These are phyloP conservation scores for Rhadinocentrus ornatus DNA, from an alignment of 2,797 vertebrate genomes.

Conservation along the genomic window DNA sequence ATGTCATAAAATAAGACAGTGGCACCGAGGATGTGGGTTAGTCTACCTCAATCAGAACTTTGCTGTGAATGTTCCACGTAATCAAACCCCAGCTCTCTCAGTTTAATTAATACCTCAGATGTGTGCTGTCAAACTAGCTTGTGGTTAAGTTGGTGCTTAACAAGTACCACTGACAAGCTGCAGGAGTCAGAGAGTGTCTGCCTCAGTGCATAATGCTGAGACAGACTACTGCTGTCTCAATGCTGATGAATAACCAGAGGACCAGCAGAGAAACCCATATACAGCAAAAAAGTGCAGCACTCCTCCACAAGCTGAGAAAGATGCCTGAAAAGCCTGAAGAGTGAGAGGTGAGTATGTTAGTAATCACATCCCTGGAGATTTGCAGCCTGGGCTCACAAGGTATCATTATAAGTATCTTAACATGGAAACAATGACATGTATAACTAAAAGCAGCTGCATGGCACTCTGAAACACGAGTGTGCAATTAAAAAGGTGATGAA, in stretches of 20 bases:
- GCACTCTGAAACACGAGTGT: background rate
- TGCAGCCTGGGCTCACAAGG: conserved; percentile 18
- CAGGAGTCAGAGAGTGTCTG: conserved; percentile 39
- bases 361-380: conserved; percentile 40
- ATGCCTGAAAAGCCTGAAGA: conserved; percentile 15
- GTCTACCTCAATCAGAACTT: background rate
- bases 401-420: conserved; percentile 18
- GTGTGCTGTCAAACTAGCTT: conserved; percentile 19
- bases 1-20: background rate
- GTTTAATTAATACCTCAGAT: conserved; percentile 26
- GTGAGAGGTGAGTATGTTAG: conserved; percentile 12
- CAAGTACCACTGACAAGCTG: conserved; percentile 14
- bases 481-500: conserved; percentile 1
- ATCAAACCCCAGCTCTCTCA: conserved; percentile 5
- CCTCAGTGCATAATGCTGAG: conserved; percentile 23
- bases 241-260: conserved; percentile 47
- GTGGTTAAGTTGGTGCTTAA: conserved; percentile 17
- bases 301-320: conserved; percentile 29
- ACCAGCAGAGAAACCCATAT: conserved; percentile 54
- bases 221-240: conserved; percentile 34
- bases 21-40: conserved; percentile 8
- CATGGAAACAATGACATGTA: conserved; percentile 25
- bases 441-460: conserved; percentile 9
- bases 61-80: conserved; percentile 9
- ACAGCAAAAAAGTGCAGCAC: conserved; percentile 40